Evolutionary conservation across 2,113 vertebrate genomes (phyloP), one percentile per base, ranked within the genome.

Genomic region (Romanogobio albipinnatus): DNA sequence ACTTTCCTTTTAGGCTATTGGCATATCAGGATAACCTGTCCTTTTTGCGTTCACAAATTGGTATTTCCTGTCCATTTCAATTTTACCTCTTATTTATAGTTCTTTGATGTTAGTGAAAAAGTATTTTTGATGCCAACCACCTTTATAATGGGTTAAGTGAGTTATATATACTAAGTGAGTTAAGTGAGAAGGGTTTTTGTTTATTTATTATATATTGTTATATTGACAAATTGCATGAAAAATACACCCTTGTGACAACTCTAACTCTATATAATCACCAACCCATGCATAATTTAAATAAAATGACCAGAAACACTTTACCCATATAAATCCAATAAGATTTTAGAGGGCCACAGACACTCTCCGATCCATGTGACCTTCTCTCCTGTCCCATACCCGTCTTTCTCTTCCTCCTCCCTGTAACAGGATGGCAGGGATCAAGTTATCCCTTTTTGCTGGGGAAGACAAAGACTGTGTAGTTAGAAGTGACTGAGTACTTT

Each of bases 341-440:
- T 24, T 77, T 77, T 58, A 59, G 17, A 59, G 33, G 29, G 5
- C 56, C 15, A 5, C 9, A 39, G 76, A 86, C 80, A n/a, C 87
- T 93, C 53, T 33, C 36, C 39, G 89, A 90, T 89, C 90, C 82
- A 13, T 87, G 90, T 90, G 88, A 88, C 90, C 85, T 75, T 73
- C 79, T 76, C 47, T 70, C 14, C n/a, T 53, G 47, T 14, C 71
- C 77, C n/a, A 29, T 26, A 56, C 4, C 6, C 8, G 6, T 24
- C 68, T 6, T 71, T 45, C 39, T 71, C 39, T 11, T 45, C 22
- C 19, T 71, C 68, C 70, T 70, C 82, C 24, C 89, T 79, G 71
- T 75, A 58, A 49, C 17, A 49, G 43, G 70, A 75, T 76, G 39
- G 9, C 59, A 49, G 53, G 71, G 36, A 79, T 75, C 24, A 33